These are phyloP conservation scores for Nomada hirtipes DNA, from an alignment of 2,888 invertebrate species.

Conservation along the genomic window DNA sequence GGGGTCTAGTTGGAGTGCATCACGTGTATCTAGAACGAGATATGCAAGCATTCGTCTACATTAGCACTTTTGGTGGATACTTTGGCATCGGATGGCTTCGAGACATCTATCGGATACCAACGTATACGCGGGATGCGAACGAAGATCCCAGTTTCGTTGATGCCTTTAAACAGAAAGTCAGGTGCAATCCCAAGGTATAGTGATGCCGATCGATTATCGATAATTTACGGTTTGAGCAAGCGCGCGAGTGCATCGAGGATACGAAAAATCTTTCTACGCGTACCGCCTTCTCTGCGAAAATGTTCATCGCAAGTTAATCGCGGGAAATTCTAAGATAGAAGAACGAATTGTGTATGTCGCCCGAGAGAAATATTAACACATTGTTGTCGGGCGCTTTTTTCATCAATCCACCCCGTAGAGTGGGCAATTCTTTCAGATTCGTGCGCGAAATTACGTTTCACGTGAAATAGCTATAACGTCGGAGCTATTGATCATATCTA, in stretches of 20 bases:
- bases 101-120: constrained; percentile 93
- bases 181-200: constrained; percentile 87
- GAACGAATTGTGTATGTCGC: no score
- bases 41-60: constrained; percentile 95
- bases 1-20: constrained; percentile 95
- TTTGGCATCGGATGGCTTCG: constrained; percentile 94
- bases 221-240: not conserved
- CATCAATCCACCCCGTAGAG: no score
- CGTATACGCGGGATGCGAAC: constrained; percentile 93
- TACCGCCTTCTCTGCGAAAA: no score
- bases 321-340: no score
- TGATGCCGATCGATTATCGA: not conserved
- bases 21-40: constrained; percentile 96
- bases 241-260: no score
- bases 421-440: no score
- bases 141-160: constrained; percentile 89
- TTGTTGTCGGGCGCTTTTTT: no score
- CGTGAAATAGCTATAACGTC: no score
- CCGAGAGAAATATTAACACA: not conserved
- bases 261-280: not conserved
- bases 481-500: no score
- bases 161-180: constrained; percentile 87
- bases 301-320: no score
- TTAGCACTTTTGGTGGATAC: constrained; percentile 94
- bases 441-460: no score